A percentile compares a stretch with the other conserved stretches of the same genome.
Conservation (phyloP, 35 echinoderm and acorn worm species). For the Apostichopus parvimensis region DNA sequence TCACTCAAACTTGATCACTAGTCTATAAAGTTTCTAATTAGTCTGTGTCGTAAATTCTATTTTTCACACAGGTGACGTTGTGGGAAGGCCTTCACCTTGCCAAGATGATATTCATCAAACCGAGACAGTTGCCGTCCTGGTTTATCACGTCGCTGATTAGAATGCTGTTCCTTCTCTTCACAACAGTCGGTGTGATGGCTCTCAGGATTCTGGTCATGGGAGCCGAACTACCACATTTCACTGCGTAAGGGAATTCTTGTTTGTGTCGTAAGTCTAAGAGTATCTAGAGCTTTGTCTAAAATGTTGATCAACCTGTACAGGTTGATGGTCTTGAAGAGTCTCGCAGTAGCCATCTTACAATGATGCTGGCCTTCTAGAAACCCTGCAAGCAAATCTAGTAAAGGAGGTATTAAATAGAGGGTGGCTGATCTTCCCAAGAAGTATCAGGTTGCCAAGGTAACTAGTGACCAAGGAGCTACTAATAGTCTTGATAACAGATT, state of each 20-base stretch:
- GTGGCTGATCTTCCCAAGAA: neutral
- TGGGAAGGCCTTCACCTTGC: slow-evolving; percentile 38
- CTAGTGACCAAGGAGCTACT: no score
- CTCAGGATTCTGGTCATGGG: slow-evolving; percentile 62
- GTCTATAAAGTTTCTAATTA: no score
- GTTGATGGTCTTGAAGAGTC: no score
- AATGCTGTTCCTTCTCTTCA: slow-evolving; percentile 10
- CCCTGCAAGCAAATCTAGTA: no score
- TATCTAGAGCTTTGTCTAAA: no score
- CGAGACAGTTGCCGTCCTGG: neutral
- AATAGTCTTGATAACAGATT: no score
- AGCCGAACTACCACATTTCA: slow-evolving; percentile 62
- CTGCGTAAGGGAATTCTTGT: slow-evolving; percentile 34
- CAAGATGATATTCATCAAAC: neutral
- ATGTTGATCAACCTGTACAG: no score
- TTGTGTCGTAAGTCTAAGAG: neutral
- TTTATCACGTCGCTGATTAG: slow-evolving; percentile 1
- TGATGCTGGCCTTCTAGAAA: no score
- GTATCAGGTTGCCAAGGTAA: no score
- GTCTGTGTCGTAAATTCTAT: no score
- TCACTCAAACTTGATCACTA: no score
- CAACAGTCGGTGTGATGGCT: slow-evolving; percentile 11
- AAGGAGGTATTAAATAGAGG: neutral
- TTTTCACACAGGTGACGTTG: neutral
- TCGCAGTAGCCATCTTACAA: no score